phyloP scores from a whole-genome alignment of 2,797 vertebrate species.

The Ciconia nigra region DNA sequence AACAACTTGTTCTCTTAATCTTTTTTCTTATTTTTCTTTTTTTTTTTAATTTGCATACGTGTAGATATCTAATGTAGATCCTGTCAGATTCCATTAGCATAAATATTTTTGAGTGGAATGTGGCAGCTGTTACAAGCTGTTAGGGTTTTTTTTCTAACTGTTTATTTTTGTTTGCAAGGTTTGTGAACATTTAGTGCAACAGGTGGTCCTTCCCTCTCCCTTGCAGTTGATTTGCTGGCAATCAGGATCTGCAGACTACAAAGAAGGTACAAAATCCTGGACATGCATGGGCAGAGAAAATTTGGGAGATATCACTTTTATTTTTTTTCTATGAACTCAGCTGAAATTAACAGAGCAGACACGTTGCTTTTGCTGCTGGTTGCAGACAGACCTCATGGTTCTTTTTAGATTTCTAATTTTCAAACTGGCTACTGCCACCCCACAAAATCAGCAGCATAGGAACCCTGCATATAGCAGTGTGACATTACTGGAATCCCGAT shows the following conservation, averaged over 20 bases:
- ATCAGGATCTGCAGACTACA: background rate
- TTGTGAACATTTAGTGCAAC: conserved; percentile 30
- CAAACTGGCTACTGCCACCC: background rate
- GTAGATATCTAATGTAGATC: background rate
- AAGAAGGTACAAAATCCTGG: background rate
- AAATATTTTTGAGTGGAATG: conserved; percentile 40
- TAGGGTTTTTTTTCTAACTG: background rate
- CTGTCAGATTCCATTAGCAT: conserved; percentile 12
- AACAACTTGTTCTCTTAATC: background rate
- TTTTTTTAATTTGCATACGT: background rate
- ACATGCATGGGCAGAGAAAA: background rate
- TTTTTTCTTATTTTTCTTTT: too few relatives aligned
- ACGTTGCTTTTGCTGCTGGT: background rate
- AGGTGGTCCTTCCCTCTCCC: conserved; percentile 14
- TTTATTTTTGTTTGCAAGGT: conserved; percentile 48
- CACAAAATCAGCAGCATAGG: background rate
- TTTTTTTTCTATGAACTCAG: background rate
- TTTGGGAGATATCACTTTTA: rapidly evolving
- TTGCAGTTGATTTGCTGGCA: background rate
- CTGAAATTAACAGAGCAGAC: background rate
- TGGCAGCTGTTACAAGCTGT: conserved; percentile 57
- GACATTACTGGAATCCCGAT: background rate
- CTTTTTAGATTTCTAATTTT: background rate
- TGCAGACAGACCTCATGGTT: background rate
- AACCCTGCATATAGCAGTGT: background rate